Conservation (phyloP, 2,113 vertebrate genomes). For the Amazona guildingii region DNA sequence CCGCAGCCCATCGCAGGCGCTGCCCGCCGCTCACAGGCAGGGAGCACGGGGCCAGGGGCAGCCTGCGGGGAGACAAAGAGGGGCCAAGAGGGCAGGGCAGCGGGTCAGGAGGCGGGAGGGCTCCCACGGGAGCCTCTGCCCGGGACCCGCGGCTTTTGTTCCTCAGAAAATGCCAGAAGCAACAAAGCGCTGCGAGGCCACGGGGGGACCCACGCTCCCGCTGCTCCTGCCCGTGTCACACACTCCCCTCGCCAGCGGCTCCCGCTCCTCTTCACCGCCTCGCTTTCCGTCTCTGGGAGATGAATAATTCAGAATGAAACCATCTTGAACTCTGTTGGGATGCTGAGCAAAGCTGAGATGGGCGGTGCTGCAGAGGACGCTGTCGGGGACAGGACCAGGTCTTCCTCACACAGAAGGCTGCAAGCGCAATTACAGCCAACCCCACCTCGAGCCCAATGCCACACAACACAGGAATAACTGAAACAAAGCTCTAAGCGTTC, state of each 20-base stretch:
- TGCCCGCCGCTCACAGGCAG: accelerated
- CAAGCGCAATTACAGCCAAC: background rate
- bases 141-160: background rate
- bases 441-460: accelerated
- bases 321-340: conserved; percentile 51
- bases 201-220: background rate
- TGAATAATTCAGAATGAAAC: conserved; percentile 68
- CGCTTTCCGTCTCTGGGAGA: background rate
- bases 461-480: accelerated
- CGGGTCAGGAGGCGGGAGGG: background rate
- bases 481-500: accelerated
- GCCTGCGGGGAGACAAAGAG: background rate
- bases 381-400: background rate
- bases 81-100: background rate
- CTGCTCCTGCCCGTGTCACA: background rate
- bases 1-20: background rate
- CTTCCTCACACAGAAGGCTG: background rate
- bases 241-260: background rate
- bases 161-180: background rate
- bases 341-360: conserved; percentile 55
- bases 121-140: conserved; percentile 13
- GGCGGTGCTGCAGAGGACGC: conserved; percentile 48
- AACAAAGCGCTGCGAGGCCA: background rate
- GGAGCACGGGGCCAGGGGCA: background rate
- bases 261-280: background rate